phyloP scores from a whole-genome alignment of 2,888 invertebrate genomes.

The Dynastes maya region DNA sequence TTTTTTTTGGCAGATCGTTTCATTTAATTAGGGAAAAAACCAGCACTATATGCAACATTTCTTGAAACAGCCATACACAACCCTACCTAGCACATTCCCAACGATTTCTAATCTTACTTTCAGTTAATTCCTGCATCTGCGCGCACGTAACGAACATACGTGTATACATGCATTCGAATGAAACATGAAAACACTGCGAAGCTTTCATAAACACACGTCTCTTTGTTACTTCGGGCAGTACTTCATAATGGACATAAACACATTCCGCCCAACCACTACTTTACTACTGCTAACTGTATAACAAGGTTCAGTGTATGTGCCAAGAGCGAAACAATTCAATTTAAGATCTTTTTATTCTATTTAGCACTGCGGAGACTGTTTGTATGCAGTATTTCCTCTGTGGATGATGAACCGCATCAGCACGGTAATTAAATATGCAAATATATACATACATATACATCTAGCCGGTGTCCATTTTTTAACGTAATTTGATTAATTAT shows the following conservation, averaged over 20 bases:
- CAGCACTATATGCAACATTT: no score
- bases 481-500: constrained; percentile 27
- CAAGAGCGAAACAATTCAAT: constrained; percentile 41
- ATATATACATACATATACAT: neutral
- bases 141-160: neutral
- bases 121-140: neutral
- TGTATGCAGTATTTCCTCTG: neutral
- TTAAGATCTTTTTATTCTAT: constrained; percentile 1
- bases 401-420: constrained; percentile 11
- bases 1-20: no score
- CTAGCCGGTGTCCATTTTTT: constrained; percentile 20
- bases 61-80: no score
- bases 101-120: neutral
- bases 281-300: constrained; percentile 38
- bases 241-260: constrained; percentile 31
- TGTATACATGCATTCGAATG: constrained; percentile 5
- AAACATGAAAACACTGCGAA: constrained; percentile 24
- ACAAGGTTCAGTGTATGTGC: constrained; percentile 13
- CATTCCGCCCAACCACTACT: constrained; percentile 26
- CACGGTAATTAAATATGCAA: constrained; percentile 31
- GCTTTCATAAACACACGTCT: constrained; percentile 23
- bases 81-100: neutral
- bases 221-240: constrained; percentile 30
- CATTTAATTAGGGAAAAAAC: no score
- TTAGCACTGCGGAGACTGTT: constrained; percentile 6